Percentiles rank a stretch among this genome's conserved stretches.
These are phyloP conservation scores for Drosophila subobscura DNA, from an alignment of 1,140 invertebrate genomes.

Conservation along the genomic window DNA sequence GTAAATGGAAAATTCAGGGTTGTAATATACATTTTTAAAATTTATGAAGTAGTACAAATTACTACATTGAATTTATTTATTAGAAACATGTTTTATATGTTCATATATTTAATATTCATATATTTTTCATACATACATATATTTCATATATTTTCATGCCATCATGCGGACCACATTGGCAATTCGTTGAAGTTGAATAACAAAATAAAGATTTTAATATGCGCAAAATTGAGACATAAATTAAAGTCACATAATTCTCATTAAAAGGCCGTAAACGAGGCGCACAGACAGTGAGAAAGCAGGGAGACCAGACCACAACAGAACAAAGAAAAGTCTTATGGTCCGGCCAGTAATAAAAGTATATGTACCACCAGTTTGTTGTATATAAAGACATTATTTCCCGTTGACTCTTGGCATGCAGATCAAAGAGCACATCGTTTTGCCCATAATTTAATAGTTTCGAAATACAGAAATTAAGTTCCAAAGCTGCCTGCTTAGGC, in stretches of 20 bases:
- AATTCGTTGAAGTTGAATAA: constrained; percentile 7
- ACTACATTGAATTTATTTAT: too few species aligned
- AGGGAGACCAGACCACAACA: background rate
- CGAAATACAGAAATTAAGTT: constrained; percentile 57
- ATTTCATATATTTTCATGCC: background rate
- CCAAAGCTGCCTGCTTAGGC: constrained; percentile 63
- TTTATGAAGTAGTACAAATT: too few species aligned
- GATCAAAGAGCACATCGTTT: constrained; percentile 78
- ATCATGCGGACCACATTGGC: constrained; percentile 13
- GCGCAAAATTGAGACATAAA: constrained; percentile 81
- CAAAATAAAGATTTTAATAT: constrained; percentile 73
- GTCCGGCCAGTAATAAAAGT: constrained; percentile 41
- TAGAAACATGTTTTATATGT: too few species aligned
- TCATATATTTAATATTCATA: too few species aligned
- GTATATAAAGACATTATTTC: background rate
- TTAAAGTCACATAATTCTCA: constrained; percentile 81
- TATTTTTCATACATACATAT: too few species aligned
- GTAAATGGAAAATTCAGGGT: too few species aligned
- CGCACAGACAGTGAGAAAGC: constrained; percentile 20
- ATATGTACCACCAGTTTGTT: constrained; percentile 3
- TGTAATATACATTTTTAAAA: too few species aligned
- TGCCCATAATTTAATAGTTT: constrained; percentile 81
- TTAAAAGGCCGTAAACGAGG: constrained; percentile 74
- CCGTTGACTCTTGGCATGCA: constrained; percentile 59
- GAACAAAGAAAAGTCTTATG: constrained; percentile 22